Base-by-base conservation (phyloP, 2,797 vertebrate species). In the Callimico goeldii region DNA sequence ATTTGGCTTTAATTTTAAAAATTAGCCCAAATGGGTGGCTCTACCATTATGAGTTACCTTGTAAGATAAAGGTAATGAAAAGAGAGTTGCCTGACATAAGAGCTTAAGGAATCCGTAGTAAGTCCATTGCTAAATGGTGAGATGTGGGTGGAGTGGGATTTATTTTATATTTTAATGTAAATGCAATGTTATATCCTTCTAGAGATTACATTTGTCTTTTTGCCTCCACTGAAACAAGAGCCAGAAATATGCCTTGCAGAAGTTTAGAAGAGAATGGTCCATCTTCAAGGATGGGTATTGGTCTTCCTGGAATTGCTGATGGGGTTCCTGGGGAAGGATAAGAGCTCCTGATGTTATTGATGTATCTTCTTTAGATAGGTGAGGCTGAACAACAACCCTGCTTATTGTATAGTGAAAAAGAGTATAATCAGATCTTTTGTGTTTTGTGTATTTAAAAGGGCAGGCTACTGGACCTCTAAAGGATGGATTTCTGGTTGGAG, bases 1-100 rank as follows among this genome's bases (percentile, higher is more conserved):
- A 19, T 39, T 91, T n/a, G 67, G 9, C 57, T 73, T 96, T 91
- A 72, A 72, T 89, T 92, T 91, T n/a, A 72, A 61, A 87, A 95
- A 55, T 84, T 87, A 72, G 20, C 2, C 14, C 12, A 43, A 61
- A 41, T 84, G 22, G 26, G 12, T 55, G 19, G 20, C 41, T 84
- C 84, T 94, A 7, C 20, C 39, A 28, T 50, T 80, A 39, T 55
- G 48, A 89, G 1, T 57, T 93, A 50, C 5, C 33, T 7, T 67
- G 2, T 36, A 43, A 91, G 4, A 61, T 20, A 50, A 81, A 81
- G 14, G 5, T 13, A 43, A 46, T 5, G 4, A 80, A 17, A 83
- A 61, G 36, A 80, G 77, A 19, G 12, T 4, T 73, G 64, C 33
- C 12, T 67, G 22, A 41, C 22, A 5, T 8, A 48, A 50, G 43